Evolutionary conservation across 2,888 invertebrate genomes (phyloP), one percentile per base, ranked within the genome.

Genomic region (Vesta saturnalis): DNA sequence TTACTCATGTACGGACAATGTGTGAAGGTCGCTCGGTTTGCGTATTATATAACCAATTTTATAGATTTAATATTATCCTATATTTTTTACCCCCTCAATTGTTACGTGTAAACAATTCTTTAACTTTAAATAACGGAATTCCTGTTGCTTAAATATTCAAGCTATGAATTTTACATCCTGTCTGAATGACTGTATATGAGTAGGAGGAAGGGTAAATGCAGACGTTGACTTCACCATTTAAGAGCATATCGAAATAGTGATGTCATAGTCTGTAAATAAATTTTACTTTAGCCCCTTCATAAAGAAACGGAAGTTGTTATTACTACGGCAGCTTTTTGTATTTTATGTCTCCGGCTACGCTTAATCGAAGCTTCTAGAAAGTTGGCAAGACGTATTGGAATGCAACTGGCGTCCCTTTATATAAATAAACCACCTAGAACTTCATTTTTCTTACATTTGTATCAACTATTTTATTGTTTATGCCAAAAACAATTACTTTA

Each of bases 181-280:
- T 39, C 39, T 39, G 39, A n/a, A n/a, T n/a, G 39, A 39, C 39
- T 8, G 2, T n/a, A n/a, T 39, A 39, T 1, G 39, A 39, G 8
- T 39, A 39, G 12, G n/a, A 30, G n/a, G n/a, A n/a, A n/a, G n/a
- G n/a, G n/a, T 10, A 30, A 5, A 30, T 30, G 30, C 30, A 30
- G 30, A 30, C 30, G 30, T 30, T 30, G 30, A 30, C 30, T 30
- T 39, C 1, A 39, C 87, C 87, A 86, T 87, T 87, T 87, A 86
- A 85, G 85, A 85, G 86, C 86, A 85, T 86, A 86, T 5, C 86
- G 86, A 86, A 86, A 86, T 84, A 85, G 85, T 87, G 87, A 87
- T 87, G 87, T 87, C 87, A 87, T 61, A 86, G 84, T 84, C 85
- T 85, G 85, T 86, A 87, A 87, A 87, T 87, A 87, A 87, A 1